A percentile compares a stretch with the other conserved stretches of the same genome.
Conservation (phyloP, 2,113 vertebrate genomes). For the Isichthys henryi region DNA sequence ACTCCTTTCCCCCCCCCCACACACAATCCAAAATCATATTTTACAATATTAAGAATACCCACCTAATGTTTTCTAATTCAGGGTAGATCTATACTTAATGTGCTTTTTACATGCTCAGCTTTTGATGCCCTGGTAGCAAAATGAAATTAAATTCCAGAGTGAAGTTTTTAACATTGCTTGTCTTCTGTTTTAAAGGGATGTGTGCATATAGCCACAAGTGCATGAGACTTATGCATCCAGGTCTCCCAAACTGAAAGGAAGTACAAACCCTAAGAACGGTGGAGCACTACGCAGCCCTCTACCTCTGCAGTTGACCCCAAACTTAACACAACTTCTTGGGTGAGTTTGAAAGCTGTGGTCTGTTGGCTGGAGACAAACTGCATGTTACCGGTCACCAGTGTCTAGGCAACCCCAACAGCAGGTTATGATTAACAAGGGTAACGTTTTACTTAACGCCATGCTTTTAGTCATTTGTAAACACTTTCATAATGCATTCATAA, state of each 20-base stretch:
- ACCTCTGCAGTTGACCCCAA: neutral
- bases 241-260: neutral
- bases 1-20: too few species aligned
- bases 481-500: too few species aligned
- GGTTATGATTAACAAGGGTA: neutral
- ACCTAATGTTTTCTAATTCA: neutral
- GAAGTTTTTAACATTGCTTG: neutral
- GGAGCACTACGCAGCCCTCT: neutral
- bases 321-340: neutral
- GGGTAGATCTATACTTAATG: neutral
- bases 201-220: neutral
- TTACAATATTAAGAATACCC: neutral
- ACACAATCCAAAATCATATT: neutral
- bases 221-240: neutral
- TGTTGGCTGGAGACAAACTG: neutral
- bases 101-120: neutral
- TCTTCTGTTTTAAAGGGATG: neutral
- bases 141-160: neutral
- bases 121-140: neutral
- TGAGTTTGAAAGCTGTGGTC: neutral
- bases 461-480: too few species aligned
- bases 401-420: neutral
- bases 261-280: neutral
- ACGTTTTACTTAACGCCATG: too few species aligned
- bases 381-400: neutral